These are phyloP conservation scores for Physella acuta DNA, from an alignment of 1,140 invertebrate genomes.

Conservation along the genomic window DNA sequence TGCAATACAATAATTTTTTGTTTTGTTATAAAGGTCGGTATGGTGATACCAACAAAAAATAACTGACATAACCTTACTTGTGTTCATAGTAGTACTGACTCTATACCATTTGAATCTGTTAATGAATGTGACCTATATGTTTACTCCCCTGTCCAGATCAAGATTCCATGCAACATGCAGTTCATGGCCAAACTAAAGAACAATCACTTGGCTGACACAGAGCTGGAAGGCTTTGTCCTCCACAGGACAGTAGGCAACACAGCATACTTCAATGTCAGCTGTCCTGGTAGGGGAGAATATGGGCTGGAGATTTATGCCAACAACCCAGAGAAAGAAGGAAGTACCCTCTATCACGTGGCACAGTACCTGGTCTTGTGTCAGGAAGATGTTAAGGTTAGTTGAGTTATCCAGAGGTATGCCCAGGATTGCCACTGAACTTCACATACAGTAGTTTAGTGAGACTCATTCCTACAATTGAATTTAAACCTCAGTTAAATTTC, in stretches of 20 bases:
- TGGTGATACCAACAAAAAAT: too few species aligned
- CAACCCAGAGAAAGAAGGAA: conserved; percentile 55
- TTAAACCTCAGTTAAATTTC: too few species aligned
- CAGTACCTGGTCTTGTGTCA: conserved; percentile 57
- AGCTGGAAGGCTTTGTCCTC: conserved; percentile 55
- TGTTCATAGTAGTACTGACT: too few species aligned
- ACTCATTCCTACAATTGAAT: too few species aligned
- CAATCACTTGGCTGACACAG: conserved; percentile 48
- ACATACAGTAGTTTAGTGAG: too few species aligned
- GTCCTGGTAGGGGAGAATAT: conserved; percentile 56
- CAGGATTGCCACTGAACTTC: too few species aligned
- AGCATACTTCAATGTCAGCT: conserved; percentile 57
- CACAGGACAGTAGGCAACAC: conserved; percentile 54
- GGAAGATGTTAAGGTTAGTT: conserved; percentile 46
- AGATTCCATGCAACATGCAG: conserved; percentile 49
- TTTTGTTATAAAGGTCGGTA: too few species aligned
- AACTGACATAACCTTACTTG: too few species aligned
- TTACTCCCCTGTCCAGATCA: conserved; percentile 19
- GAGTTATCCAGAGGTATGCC: not conserved
- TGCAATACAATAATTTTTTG: too few species aligned
- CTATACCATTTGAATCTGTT: too few species aligned
- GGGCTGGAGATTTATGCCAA: conserved; percentile 61
- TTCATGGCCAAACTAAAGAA: conserved; percentile 60
- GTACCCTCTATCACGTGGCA: conserved; percentile 56
- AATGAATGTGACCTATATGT: too few species aligned